phyloP scores from a whole-genome alignment of 2,113 vertebrate genomes.

The Eulacestoma nigropectus region DNA sequence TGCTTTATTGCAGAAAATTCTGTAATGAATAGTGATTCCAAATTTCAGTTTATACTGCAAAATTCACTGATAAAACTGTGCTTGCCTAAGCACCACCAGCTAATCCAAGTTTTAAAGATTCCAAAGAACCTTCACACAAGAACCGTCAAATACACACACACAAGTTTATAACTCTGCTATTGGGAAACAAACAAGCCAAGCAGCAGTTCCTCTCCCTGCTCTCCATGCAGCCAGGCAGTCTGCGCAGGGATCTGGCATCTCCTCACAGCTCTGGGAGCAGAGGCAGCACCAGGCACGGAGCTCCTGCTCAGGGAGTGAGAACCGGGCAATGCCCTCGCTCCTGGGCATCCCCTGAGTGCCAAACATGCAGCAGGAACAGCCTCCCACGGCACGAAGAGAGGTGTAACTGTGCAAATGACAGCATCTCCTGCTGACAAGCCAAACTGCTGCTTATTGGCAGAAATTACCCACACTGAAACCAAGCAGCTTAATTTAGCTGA shows the following conservation, averaged over 20 bases:
- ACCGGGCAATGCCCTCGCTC: background rate
- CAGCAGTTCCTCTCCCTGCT: accelerated
- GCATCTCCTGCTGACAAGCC: background rate
- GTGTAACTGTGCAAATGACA: background rate
- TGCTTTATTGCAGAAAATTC: background rate
- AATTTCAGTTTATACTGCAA: background rate
- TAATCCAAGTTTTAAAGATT: background rate
- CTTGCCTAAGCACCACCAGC: background rate
- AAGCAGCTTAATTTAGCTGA: background rate
- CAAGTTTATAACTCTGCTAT: accelerated
- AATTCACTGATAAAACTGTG: background rate
- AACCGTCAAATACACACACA: background rate
- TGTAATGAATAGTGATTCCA: background rate
- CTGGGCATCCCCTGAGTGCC: background rate
- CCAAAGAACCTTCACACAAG: background rate
- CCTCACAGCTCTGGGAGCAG: background rate
- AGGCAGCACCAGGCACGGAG: background rate
- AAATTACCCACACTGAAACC: background rate
- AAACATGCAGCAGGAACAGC: background rate
- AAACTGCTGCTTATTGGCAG: background rate
- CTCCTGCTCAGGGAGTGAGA: background rate
- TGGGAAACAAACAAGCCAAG: background rate
- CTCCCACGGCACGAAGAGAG: background rate
- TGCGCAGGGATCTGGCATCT: background rate
- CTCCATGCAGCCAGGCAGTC: too few relatives aligned